Evolutionary conservation across 2,797 vertebrate species (phyloP), one percentile per base, ranked within the genome.

Genomic region (Sebastes itinus): DNA sequence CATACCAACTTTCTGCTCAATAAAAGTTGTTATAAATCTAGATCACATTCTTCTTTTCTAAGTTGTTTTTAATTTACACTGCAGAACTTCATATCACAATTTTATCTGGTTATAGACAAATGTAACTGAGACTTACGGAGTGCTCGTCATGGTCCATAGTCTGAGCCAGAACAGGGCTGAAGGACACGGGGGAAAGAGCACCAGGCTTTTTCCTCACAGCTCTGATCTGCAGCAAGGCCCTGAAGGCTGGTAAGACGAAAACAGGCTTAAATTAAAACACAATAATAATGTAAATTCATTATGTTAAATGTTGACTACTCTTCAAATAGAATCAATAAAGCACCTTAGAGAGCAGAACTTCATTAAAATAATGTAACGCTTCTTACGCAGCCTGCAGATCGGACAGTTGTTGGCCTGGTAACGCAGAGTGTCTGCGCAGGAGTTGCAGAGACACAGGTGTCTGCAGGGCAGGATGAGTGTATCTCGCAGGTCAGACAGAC

Each of bases 361-460:
- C 6, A 23, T 16, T 20, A 7, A 52, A 28, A 28, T 4, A 65
- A 35, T 2, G 22, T 2, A 42, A 8, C 0, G n/a, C 6, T 20
- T 78, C 97, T 97, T 95, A 99, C 98, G 98, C 83, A 99, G 96
- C 85, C 98, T 94, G 95, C 98, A 99, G 94, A 99, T 99, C 58
- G 98, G 98, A 80, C 98, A 99, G 95, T 99, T 99, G 96, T 99
- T 99, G 90, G 98, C 98, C 92, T 98, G 98, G 94, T 99, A 99
- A 78, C 98, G 98, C 82, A 99, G 94, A 0, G 98, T 99, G 92
- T 99, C 98, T 0, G 98, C 98, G 0, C 98, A 99, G 22, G 98
- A 97, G 90, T 98, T 99, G 90, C 98, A 99, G 38, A 99, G 96
- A 83, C 98, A 99, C 89, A 99, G 94, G 90, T 99, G 98, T 80